Evolutionary conservation across 2,113 vertebrate genomes (phyloP).

Genomic region (Poeciliopsis occidentalis): DNA sequence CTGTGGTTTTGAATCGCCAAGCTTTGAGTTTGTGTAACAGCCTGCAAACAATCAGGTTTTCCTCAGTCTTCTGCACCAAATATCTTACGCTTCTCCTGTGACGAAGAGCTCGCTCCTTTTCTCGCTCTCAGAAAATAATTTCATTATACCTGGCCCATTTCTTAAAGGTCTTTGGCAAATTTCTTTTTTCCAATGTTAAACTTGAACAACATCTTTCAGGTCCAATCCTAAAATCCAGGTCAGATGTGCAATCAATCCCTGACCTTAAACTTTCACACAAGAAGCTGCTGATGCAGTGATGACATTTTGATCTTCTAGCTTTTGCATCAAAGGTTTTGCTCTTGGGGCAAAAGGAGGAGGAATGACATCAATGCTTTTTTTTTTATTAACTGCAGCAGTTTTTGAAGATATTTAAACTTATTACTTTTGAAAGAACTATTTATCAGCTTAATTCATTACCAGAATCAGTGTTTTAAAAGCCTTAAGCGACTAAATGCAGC

Average conservation of each 20-base stretch:
- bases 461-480: neutral
- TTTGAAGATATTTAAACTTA: neutral
- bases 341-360: neutral
- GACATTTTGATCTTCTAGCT: neutral
- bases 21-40: neutral
- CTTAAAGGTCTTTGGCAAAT: neutral
- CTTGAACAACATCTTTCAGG: neutral
- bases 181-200: neutral
- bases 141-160: neutral
- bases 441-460: neutral
- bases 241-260: neutral
- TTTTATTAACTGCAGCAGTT: neutral
- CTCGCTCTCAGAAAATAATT: neutral
- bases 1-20: slow-evolving; percentile 3
- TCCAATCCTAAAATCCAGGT: neutral
- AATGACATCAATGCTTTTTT: neutral
- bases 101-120: neutral
- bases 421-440: neutral
- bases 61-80: neutral
- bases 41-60: neutral
- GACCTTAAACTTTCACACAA: neutral
- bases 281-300: neutral
- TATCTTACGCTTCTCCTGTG: neutral
- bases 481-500: neutral
- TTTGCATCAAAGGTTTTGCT: neutral